Conservation (phyloP, 64 coral and sea anemone genomes). For the Exaiptasia diaphana region DNA sequence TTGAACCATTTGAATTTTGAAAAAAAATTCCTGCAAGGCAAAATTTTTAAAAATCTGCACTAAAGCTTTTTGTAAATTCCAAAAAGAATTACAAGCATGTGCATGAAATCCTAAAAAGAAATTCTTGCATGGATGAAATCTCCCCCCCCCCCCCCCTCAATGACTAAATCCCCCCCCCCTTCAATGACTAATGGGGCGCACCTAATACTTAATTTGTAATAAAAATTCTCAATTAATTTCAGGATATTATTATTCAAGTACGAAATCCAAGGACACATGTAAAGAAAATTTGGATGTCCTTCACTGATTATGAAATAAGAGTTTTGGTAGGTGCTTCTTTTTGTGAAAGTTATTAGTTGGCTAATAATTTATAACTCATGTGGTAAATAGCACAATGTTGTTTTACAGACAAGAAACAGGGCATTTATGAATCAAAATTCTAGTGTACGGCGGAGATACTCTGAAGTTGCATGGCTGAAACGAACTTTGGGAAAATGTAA, state of each 20-base stretch:
- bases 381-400: background rate
- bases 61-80: too few species aligned
- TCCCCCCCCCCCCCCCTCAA: too few species aligned
- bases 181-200: too few species aligned
- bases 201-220: too few species aligned
- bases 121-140: too few species aligned
- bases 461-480: conserved; percentile 15
- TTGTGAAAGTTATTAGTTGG: background rate
- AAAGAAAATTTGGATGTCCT: background rate
- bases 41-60: too few species aligned
- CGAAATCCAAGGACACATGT: conserved; percentile 20
- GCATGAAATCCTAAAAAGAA: too few species aligned
- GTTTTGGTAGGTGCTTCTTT: background rate
- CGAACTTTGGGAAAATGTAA: background rate
- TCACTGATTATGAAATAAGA: conserved; percentile 8
- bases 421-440: background rate
- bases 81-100: too few species aligned
- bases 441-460: conserved; percentile 3
- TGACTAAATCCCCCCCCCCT: too few species aligned
- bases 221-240: too few species aligned
- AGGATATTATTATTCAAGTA: background rate
- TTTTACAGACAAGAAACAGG: conserved; percentile 3
- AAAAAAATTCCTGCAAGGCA: too few species aligned
- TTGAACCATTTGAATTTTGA: too few species aligned
- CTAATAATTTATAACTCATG: background rate